Evolutionary conservation across 2,888 invertebrate genomes (phyloP), one percentile per base, ranked within the genome.

Genomic region (Strigamia maritima): DNA sequence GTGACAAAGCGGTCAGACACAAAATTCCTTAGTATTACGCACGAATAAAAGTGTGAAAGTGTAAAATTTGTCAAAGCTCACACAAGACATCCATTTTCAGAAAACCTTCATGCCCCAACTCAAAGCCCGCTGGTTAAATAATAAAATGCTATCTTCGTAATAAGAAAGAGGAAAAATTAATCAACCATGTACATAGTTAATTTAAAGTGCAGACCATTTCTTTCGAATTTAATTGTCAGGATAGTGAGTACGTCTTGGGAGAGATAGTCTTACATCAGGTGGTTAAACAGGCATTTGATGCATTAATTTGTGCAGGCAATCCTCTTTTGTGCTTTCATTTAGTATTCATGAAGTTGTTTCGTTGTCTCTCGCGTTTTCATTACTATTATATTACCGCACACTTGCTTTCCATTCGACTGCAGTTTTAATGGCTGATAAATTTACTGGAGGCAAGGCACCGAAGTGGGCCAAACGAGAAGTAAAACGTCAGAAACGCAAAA

Each of bases 261-360:
- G 26, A 70, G 70, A 28, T 14, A 28, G 70, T 70, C 70, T 70
- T 70, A 70, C 28, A 70, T 70, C 70, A 70, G 70, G 70, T 70
- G 70, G 70, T 70, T 70, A 70, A 70, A 70, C 70, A 70, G 70
- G 70, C 70, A 70, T 70, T 70, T 70, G 26, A 70, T 70, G 70
- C 60, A 70, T 70, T 70, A 70, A 70, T 70, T 70, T 70, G 70
- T 70, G 70, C 28, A 28, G 28, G 70, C 70, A 70, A 70, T 70
- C 70, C 70, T 70, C 70, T 26, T 54, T 70, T 70, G 70, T 70
- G 70, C 70, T 28, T 28, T 70, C 70, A 70, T 70, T 70, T 70
- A 70, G 70, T 70, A 70, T 70, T 70, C 70, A 70, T 70, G 70
- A 70, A 70, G 26, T 70, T 70, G 70, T 70, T 70, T 70, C 70